Base-by-base conservation (phyloP, 2,797 vertebrate genomes). In the Pangasius mekongensis region DNA sequence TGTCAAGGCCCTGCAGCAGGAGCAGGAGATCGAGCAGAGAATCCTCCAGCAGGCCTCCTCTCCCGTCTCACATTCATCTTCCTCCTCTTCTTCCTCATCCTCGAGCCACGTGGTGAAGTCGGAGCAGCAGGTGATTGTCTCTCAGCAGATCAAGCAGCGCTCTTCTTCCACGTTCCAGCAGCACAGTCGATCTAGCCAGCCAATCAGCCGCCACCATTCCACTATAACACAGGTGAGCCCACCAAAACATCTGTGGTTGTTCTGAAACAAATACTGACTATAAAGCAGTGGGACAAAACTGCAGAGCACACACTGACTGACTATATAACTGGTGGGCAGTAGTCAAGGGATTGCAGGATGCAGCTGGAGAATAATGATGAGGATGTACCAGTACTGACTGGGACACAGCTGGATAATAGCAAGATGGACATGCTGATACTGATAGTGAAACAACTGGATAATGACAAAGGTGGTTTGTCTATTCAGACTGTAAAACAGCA, bases 21-120 rank as follows among this genome's bases (percentile, higher is more conserved):
- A 99, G 94, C 98, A 99, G 95, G 98, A 99, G 95, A 98, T 99
- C 0, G 98, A 99, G 94, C 97, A 99, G 94, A 95, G 97, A 71
- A 97, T 99, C 92, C 95, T 98, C 85, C 98, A 98, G 92, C 95
- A 96, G 93, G 87, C 94, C 2, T 93, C 96, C 52, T 52, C 91
- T 20, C 54, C 93, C 0, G n/a, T 90, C 87, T 94, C 94, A 84
- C 94, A 95, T 90, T 82, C 88, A 3, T 27, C 90, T 2, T 92
- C 91, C 80, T 78, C 92, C 49, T 78, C 93, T 87, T 94, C 95
- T 7, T 93, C 94, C 24, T 92, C 92, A 0, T 94, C 94, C 18
- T 83, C 91, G 2, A 74, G 87, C 47, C 90, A 87, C 30, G n/a
- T 77, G 5, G 82, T 95, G 92, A 96, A 95, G 91, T 93, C 89